phyloP scores from a whole-genome alignment of 2,888 invertebrate genomes.

The Drosophila koepferae region DNA sequence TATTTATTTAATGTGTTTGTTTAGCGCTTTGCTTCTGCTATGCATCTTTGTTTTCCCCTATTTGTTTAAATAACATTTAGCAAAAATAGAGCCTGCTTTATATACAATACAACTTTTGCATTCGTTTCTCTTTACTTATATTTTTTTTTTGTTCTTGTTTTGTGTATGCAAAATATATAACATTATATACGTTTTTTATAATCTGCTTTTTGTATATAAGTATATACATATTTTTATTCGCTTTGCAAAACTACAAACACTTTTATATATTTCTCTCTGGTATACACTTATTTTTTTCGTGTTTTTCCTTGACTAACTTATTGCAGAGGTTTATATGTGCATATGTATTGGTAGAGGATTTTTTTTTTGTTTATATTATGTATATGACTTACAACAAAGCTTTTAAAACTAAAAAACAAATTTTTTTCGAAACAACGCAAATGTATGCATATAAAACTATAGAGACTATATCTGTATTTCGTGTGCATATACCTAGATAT shows the following conservation, averaged over 20 bases:
- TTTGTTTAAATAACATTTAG: conserved; percentile 82
- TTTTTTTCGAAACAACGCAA: conserved; percentile 74
- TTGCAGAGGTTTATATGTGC: conserved; percentile 71
- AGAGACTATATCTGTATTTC: conserved; percentile 56
- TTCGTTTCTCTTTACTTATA: conserved; percentile 33
- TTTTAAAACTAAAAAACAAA: conserved; percentile 79
- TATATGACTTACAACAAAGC: conserved; percentile 62
- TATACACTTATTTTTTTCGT: conserved; percentile 33
- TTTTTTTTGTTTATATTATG: conserved; percentile 47
- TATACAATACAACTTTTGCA: conserved; percentile 76
- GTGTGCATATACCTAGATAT: conserved; percentile 55
- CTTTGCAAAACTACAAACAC: conserved; percentile 62
- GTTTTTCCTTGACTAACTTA: conserved; percentile 76
- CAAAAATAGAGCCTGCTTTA: conserved; percentile 80
- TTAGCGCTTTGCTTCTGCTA: conserved; percentile 70
- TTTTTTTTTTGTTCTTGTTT: conserved; percentile 35
- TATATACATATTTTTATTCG: conserved; percentile 52
- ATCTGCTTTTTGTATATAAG: conserved; percentile 48
- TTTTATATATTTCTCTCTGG: conserved; percentile 45
- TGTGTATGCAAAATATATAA: conserved; percentile 72
- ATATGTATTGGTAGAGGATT: conserved; percentile 66
- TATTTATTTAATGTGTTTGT: conserved; percentile 53
- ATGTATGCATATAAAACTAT: conserved; percentile 66
- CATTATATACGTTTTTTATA: conserved; percentile 54
- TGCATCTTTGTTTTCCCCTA: conserved; percentile 73